Evolutionary conservation across 1,140 invertebrate genomes (phyloP).

Genomic region (Euura saliciscinereae): DNA sequence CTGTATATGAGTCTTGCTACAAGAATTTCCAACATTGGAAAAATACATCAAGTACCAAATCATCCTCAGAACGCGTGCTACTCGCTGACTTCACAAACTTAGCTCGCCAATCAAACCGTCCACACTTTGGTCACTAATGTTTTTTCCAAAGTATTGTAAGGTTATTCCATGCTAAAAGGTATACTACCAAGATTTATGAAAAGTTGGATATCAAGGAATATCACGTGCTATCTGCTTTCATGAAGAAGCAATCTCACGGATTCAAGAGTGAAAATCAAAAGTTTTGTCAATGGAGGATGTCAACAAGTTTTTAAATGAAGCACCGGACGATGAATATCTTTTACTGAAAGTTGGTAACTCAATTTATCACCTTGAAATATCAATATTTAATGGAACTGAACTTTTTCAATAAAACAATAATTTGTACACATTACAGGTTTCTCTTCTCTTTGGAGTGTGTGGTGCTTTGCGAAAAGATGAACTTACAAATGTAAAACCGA

Average conservation of each 20-base stretch:
- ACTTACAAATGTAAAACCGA: too few species aligned
- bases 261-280: background rate
- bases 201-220: background rate
- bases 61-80: background rate
- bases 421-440: too few species aligned
- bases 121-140: background rate
- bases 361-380: too few species aligned
- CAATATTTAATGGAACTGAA: too few species aligned
- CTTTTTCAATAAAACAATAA: too few species aligned
- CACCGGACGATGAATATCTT: conserved; percentile 21
- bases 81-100: background rate
- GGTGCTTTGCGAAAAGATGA: conserved; percentile 33
- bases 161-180: conserved; percentile 8
- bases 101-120: background rate
- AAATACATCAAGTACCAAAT: background rate
- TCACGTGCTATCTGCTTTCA: background rate
- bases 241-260: background rate
- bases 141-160: too few species aligned
- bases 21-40: conserved; percentile 14
- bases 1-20: conserved; percentile 2
- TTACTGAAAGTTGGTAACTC: conserved; percentile 25
- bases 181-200: background rate
- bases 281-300: conserved; percentile 18
- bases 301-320: conserved; percentile 23
- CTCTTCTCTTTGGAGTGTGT: conserved; percentile 31